Conservation (phyloP, 2,113 vertebrate species). For the Thermophis baileyi region DNA sequence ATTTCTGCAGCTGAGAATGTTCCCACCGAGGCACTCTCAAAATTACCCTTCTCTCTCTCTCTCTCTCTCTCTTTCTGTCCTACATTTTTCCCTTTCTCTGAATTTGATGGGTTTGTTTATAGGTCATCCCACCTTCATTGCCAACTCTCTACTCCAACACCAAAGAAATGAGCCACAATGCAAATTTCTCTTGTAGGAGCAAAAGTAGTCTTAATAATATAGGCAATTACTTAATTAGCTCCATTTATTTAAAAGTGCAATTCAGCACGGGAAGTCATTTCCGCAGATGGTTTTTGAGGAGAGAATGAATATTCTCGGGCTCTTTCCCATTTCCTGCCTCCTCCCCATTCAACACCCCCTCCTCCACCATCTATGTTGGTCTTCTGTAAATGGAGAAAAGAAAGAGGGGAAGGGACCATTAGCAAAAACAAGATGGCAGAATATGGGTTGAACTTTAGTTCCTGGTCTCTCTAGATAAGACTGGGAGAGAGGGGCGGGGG, state of each 20-base stretch:
- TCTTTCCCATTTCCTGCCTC: neutral
- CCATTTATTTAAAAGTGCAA: constrained; percentile 61
- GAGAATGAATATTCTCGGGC: constrained; percentile 35
- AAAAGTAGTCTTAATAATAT: constrained; percentile 58
- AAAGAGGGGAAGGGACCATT: neutral
- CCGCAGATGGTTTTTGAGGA: constrained; percentile 27
- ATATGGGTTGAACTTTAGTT: neutral
- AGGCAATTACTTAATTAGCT: constrained; percentile 66
- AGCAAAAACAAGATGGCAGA: neutral
- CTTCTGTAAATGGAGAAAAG: constrained; percentile 10
- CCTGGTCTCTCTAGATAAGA: neutral
- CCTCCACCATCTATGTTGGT: constrained; percentile 17
- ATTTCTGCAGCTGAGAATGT: neutral
- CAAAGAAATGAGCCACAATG: constrained; percentile 20
- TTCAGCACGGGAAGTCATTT: constrained; percentile 48
- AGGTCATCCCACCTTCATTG: constrained; percentile 32
- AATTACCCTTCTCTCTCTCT: neutral
- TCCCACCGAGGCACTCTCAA: neutral
- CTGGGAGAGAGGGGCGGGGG: neutral
- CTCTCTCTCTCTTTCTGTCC: constrained; percentile 5
- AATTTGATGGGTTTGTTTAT: constrained; percentile 36
- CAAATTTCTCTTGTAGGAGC: constrained; percentile 40
- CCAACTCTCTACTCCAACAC: constrained; percentile 29
- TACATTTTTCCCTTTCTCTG: neutral
- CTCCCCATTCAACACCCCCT: neutral